These are phyloP conservation scores for Chymomyza amoena DNA, from an alignment of 2,888 invertebrate genomes.

Conservation along the genomic window DNA sequence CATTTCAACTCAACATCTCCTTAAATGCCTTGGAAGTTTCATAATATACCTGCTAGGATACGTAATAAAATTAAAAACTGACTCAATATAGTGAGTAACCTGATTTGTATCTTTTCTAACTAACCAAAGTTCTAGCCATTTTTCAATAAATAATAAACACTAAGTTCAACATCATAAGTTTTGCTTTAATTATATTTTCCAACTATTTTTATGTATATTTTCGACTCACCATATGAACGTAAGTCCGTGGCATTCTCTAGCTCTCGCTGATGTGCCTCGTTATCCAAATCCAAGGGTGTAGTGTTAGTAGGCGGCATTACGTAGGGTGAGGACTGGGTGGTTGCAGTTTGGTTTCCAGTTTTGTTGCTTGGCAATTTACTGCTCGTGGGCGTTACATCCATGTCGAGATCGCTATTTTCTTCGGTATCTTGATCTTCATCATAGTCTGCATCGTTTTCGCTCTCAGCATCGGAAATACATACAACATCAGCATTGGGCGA, in stretches of 20 bases:
- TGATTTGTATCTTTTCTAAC: too few relatives aligned
- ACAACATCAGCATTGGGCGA: conserved; percentile 49
- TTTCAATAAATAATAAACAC: too few relatives aligned
- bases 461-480: conserved; percentile 60
- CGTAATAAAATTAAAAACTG: too few relatives aligned
- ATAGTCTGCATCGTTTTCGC: conserved; percentile 39
- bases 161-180: too few relatives aligned
- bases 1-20: too few relatives aligned
- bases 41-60: too few relatives aligned
- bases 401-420: conserved; percentile 55
- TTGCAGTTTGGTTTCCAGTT: neutral
- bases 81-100: too few relatives aligned
- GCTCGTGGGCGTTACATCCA: conserved; percentile 33
- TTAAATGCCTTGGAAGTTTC: too few relatives aligned
- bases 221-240: conserved; percentile 55
- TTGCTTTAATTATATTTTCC: too few relatives aligned
- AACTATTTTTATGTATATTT: neutral
- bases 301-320: conserved; percentile 45
- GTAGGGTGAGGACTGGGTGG: conserved; percentile 23
- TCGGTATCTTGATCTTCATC: conserved; percentile 63
- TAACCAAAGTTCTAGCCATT: too few relatives aligned
- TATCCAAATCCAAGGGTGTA: conserved; percentile 52
- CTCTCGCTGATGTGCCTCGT: conserved; percentile 56
- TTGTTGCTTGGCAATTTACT: conserved; percentile 16
- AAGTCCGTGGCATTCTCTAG: conserved; percentile 57